Evolutionary conservation across 2,888 invertebrate genomes (phyloP), one percentile per base, ranked within the genome.

Genomic region (Limnephilus marmoratus): DNA sequence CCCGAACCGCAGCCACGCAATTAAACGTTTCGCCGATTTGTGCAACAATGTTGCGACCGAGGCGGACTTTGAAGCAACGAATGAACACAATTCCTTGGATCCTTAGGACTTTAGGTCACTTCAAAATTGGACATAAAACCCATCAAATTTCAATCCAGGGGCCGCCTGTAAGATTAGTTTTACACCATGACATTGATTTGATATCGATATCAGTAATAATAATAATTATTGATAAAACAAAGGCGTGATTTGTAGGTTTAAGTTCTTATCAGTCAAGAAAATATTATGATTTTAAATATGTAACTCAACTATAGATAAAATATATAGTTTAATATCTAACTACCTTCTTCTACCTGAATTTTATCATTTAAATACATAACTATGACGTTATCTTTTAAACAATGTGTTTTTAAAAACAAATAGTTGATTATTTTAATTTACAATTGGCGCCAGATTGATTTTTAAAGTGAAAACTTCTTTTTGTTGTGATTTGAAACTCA

Each of bases 1-100:
- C 81, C 90, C 92, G 87, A 93, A 93, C 93, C 93, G 92, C 93
- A 93, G 90, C 85, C 90, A 83, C 91, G 92, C 92, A 93, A 93
- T 93, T 93, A 93, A 93, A 93, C 82, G 92, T 92, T 85, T 45
- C 91, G 90, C 92, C 85, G 91, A 93, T 92, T 90, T 91, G 81
- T 80, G 93, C 93, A 93, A 93, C 93, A 82, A n/a, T 91, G 93
- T 92, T 91, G 93, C 81, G 45, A 15, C 53, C 41, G 34, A 81
- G 31, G 68, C 83, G 49, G 45, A n/a, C 82, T 68, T 24, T 9
- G 68, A 68, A 5, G 68, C 24, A n/a, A 68, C 24, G 18, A 24
- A 68, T 68, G 68, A 24, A 68, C 68, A 68, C 53, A 24, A 68
- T 68, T 24, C 24, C 24, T 24, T 68, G 18, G 68, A 24, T 68